Percentiles rank a stretch among this genome's conserved stretches.
Evolutionary conservation across 2,113 vertebrate species (phyloP).

Genomic region (Nyctibius bracteatus): DNA sequence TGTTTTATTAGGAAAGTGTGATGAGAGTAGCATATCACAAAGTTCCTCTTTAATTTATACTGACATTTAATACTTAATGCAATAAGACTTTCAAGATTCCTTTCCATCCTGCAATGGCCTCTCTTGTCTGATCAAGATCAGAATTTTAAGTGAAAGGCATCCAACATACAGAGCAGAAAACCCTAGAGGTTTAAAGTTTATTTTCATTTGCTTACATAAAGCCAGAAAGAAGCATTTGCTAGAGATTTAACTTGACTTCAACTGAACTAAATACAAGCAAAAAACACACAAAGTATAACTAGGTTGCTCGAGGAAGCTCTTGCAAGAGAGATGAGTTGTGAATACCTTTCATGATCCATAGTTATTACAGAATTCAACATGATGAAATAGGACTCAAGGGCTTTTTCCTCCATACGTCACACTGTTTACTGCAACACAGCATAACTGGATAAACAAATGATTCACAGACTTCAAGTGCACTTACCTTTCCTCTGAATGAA

Average conservation of each 20-base stretch:
- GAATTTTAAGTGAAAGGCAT: background rate
- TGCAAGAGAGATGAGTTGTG: background rate
- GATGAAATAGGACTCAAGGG: background rate
- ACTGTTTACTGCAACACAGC: background rate
- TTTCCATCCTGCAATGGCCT: background rate
- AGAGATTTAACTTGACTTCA: background rate
- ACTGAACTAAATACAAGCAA: background rate
- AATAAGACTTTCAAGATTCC: background rate
- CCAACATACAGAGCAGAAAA: background rate
- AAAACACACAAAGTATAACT: background rate
- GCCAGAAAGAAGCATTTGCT: background rate
- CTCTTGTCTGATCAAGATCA: background rate
- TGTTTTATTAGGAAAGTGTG: background rate
- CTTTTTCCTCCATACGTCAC: background rate
- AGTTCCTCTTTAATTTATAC: background rate
- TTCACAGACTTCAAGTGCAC: background rate
- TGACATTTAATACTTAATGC: background rate
- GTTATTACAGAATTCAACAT: background rate
- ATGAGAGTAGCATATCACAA: background rate
- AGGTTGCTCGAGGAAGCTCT: background rate
- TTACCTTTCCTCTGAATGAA: slow-evolving; percentile 98
- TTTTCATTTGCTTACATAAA: background rate
- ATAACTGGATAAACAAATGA: background rate
- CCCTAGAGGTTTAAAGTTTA: background rate
- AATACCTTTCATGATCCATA: background rate